phyloP scores from a whole-genome alignment of 2,888 invertebrate species.

The Deilephila elpenor region DNA sequence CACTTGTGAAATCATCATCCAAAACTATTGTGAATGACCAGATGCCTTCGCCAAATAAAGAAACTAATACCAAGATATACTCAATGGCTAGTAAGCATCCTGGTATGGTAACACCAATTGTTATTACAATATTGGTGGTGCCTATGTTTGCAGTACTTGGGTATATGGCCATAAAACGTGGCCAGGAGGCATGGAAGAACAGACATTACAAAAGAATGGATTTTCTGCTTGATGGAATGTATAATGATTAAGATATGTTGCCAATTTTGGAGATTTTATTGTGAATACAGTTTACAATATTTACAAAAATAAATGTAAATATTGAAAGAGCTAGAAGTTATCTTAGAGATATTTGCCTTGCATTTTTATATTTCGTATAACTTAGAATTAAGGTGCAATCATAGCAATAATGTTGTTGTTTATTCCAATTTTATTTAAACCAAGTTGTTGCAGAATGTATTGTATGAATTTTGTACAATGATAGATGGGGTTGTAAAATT shows the following conservation, averaged over 20 bases:
- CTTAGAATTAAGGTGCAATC: slow-evolving; percentile 38
- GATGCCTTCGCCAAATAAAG: slow-evolving; percentile 51
- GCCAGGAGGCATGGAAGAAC: slow-evolving; percentile 94
- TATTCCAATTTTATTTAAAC: background rate
- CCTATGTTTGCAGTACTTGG: slow-evolving; percentile 89
- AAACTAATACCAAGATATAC: slow-evolving; percentile 32
- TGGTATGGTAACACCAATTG: slow-evolving; percentile 90
- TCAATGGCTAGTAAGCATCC: slow-evolving; percentile 68
- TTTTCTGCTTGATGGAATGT: slow-evolving; percentile 95
- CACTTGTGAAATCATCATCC: slow-evolving; percentile 47
- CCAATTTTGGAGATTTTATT: slow-evolving; percentile 24
- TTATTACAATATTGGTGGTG: slow-evolving; percentile 89
- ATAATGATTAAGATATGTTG: slow-evolving; percentile 87
- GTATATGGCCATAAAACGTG: slow-evolving; percentile 87
- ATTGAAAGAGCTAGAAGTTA: background rate
- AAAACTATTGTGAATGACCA: slow-evolving; percentile 50
- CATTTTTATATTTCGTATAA: slow-evolving; percentile 37
- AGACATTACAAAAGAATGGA: slow-evolving; percentile 95
- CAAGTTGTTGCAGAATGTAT: background rate
- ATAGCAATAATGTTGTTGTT: slow-evolving; percentile 11
- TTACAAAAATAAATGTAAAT: slow-evolving; percentile 5
- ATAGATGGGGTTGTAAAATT: background rate
- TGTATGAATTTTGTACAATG: background rate
- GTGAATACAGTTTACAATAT: background rate
- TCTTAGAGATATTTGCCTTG: background rate